Percentiles rank a stretch among this genome's conserved stretches.
Evolutionary conservation across 2,888 invertebrate genomes (phyloP).

Genomic region (Zelleria hepariella): DNA sequence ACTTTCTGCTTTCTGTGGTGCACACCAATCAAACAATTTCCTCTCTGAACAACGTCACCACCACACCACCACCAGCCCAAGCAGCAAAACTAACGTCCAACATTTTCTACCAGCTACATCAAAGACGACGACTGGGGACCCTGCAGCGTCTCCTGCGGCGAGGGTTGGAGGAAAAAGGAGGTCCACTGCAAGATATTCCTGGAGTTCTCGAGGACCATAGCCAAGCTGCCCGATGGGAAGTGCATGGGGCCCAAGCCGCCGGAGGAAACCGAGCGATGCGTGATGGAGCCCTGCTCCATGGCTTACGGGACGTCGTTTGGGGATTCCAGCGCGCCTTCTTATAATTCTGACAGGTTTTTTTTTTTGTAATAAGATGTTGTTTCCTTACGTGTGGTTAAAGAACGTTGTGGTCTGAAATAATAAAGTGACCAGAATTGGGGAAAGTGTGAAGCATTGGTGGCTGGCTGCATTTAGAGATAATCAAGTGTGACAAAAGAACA

Average conservation of each 20-base stretch:
- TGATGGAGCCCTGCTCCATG: constrained; percentile 82
- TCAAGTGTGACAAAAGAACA: too few relatives aligned
- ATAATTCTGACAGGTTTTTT: constrained; percentile 48
- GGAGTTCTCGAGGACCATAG: constrained; percentile 91
- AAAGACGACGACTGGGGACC: constrained; percentile 91
- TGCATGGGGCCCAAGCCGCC: constrained; percentile 89
- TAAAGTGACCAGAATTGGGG: too few relatives aligned
- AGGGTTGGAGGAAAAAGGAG: constrained; percentile 86
- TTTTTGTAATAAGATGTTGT: too few relatives aligned
- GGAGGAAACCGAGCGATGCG: constrained; percentile 86
- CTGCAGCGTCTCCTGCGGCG: constrained; percentile 93
- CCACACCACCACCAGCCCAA: neutral
- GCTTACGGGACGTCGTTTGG: constrained; percentile 72
- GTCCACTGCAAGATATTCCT: constrained; percentile 96
- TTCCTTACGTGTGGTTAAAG: too few relatives aligned
- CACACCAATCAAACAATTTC: neutral
- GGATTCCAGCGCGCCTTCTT: constrained; percentile 55
- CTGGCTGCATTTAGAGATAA: too few relatives aligned
- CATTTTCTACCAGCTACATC: constrained; percentile 78
- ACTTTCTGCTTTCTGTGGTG: too few relatives aligned
- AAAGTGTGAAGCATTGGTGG: too few relatives aligned
- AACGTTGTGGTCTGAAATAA: too few relatives aligned
- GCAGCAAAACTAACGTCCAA: neutral
- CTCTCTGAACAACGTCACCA: neutral
- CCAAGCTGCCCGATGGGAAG: constrained; percentile 88